Conservation (phyloP, 2,113 vertebrate genomes). For the Enhydra lutris region DNA sequence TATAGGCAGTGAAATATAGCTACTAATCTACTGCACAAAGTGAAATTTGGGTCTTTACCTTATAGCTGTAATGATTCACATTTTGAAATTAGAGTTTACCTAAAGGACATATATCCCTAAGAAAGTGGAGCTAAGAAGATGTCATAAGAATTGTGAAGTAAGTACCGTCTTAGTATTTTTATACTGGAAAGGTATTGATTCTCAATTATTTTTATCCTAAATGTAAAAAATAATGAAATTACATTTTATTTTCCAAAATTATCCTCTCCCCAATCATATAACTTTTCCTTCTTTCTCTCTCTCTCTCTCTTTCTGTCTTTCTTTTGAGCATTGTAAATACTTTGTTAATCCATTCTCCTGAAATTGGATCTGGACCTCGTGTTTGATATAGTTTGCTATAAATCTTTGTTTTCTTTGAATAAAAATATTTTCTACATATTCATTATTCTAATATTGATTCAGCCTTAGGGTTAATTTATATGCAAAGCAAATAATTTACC, state of each 20-base stretch:
- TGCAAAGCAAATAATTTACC: constrained; percentile 83
- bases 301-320: not conserved
- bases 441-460: constrained; percentile 77
- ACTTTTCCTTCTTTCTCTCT: not conserved
- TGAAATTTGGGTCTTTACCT: not conserved
- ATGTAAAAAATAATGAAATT: not conserved
- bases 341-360: constrained; percentile 15
- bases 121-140: not conserved
- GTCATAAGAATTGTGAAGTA: not conserved
- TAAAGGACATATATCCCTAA: not conserved
- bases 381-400: constrained; percentile 52
- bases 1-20: not conserved
- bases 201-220: constrained; percentile 32
- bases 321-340: not conserved
- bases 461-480: constrained; percentile 78
- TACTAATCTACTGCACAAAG: not conserved
- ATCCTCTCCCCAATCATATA: not conserved
- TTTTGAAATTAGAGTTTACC: not conserved
- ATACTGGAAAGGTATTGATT: not conserved
- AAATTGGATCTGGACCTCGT: not conserved
- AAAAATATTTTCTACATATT: constrained; percentile 66
- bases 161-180: not conserved
- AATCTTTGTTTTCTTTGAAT: constrained; percentile 41
- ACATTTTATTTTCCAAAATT: not conserved
- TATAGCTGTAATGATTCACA: not conserved